phyloP scores from a whole-genome alignment of 1,140 invertebrate species.

The Heliconius melpomene region DNA sequence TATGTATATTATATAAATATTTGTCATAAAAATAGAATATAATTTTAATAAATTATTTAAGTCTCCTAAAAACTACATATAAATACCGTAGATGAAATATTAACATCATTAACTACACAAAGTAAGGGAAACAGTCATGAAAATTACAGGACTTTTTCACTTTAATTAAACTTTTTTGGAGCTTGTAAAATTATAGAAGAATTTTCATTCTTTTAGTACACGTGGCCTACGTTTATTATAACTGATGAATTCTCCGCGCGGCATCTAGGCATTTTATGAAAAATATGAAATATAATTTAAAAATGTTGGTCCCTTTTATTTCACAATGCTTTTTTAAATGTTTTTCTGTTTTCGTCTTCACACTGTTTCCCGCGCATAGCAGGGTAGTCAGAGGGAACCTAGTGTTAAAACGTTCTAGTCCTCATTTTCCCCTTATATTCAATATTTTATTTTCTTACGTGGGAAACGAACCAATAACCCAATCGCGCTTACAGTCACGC shows the following conservation, averaged over 20 bases:
- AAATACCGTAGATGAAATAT: not conserved
- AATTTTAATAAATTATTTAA: not conserved
- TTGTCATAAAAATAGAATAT: not conserved
- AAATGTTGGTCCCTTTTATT: not conserved
- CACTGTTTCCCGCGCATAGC: too few species aligned
- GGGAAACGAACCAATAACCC: too few species aligned
- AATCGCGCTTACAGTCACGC: too few species aligned
- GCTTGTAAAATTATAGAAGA: constrained; percentile 7
- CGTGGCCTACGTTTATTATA: not conserved
- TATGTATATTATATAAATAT: not conserved
- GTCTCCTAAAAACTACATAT: not conserved
- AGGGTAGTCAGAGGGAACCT: too few species aligned
- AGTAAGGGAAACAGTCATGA: constrained; percentile 17
- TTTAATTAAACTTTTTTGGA: constrained; percentile 37
- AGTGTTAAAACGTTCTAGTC: too few species aligned
- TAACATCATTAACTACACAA: not conserved
- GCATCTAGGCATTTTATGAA: not conserved
- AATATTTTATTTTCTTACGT: too few species aligned
- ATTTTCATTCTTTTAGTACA: not conserved
- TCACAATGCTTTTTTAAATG: not conserved
- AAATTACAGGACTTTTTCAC: constrained; percentile 34
- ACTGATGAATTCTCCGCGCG: not conserved
- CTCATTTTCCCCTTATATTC: too few species aligned
- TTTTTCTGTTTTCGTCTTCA: too few species aligned
- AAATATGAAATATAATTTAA: not conserved